Evolutionary conservation across 2,797 vertebrate genomes (phyloP).

Genomic region (Lagorchestes hirsutus): DNA sequence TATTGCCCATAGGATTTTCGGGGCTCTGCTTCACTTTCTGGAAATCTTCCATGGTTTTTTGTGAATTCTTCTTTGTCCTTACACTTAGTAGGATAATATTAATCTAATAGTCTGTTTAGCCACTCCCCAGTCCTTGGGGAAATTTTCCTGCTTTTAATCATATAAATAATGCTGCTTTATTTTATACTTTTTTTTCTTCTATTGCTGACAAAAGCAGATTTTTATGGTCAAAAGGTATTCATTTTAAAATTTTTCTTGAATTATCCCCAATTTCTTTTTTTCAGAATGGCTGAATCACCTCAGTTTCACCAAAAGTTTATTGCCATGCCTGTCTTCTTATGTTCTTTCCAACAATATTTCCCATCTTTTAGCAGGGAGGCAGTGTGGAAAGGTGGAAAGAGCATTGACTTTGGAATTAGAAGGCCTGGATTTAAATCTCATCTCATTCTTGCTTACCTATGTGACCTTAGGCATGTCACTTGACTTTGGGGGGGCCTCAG

Average conservation of each 20-base stretch:
- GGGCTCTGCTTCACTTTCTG: background rate
- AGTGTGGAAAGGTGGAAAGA: background rate
- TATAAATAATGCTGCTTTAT: background rate
- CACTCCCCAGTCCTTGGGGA: background rate
- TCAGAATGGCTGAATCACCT: background rate
- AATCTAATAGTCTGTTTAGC: background rate
- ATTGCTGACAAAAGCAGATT: background rate
- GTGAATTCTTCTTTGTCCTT: background rate
- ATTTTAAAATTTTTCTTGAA: background rate
- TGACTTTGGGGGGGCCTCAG: background rate
- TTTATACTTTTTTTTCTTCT: background rate
- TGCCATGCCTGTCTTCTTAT: background rate
- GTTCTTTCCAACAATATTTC: too few relatives aligned
- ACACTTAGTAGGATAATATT: background rate
- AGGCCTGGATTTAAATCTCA: constrained; percentile 16
- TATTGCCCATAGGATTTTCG: background rate
- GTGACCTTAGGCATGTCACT: background rate
- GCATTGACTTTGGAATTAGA: background rate
- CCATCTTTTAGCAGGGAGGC: too few relatives aligned
- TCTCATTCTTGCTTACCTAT: background rate
- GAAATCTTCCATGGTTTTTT: background rate
- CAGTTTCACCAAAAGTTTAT: background rate
- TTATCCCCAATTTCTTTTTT: background rate
- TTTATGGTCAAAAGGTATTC: background rate
- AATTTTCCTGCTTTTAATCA: background rate